Conservation (phyloP, 2,797 vertebrate genomes). For the Tympanoctomys barrerae region DNA sequence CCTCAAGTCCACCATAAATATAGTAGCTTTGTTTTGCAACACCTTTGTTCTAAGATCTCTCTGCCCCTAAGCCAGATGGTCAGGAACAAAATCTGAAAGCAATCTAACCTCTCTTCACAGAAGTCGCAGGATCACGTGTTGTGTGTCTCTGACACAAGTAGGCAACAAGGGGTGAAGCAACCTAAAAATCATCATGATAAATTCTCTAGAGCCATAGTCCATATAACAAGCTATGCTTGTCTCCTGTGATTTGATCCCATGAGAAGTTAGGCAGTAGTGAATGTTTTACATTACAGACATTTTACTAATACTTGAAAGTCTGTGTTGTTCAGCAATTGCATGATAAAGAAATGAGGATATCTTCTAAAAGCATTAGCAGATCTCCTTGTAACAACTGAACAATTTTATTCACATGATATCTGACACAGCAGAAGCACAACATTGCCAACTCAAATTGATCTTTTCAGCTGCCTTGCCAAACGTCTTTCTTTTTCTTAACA, state of each 20-base stretch:
- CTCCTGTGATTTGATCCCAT: background rate
- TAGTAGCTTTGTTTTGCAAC: background rate
- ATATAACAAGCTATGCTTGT: background rate
- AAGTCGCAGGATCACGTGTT: background rate
- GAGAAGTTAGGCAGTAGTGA: background rate
- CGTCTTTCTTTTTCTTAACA: background rate
- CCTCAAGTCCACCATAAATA: background rate
- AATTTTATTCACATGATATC: background rate
- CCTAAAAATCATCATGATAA: background rate
- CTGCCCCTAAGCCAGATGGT: background rate
- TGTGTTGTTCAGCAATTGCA: background rate
- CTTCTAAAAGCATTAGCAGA: background rate
- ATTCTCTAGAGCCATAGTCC: background rate
- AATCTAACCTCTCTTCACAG: background rate
- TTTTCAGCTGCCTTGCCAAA: background rate
- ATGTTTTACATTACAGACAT: background rate
- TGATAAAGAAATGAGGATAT: background rate
- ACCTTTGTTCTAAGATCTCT: background rate
- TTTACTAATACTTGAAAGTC: constrained; percentile 23
- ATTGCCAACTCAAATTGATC: background rate
- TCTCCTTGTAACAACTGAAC: background rate
- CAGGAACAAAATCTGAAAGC: background rate
- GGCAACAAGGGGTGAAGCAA: background rate
- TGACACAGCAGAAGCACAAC: background rate
- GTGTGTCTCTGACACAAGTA: background rate